Evolutionary conservation across 2,113 vertebrate genomes (phyloP).

Genomic region (Takifugu flavidus): DNA sequence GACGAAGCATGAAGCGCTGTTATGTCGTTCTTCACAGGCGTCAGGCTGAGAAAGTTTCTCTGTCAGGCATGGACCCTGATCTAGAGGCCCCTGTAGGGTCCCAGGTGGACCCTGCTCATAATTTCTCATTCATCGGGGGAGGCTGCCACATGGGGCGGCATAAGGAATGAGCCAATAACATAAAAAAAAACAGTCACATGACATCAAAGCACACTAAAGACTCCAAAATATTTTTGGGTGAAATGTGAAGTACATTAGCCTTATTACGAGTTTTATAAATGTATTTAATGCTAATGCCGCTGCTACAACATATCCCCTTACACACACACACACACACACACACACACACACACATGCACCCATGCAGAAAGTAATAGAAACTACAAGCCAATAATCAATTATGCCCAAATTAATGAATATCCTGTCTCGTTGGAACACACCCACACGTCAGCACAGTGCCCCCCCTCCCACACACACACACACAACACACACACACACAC

Average conservation of each 20-base stretch:
- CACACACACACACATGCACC: conserved; percentile 12
- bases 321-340: background rate
- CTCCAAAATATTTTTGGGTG: background rate
- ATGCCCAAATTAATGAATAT: conserved; percentile 53
- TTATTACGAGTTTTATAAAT: background rate
- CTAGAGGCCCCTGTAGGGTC: conserved; percentile 7
- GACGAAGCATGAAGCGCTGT: conserved; percentile 16
- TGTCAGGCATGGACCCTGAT: too few relatives aligned
- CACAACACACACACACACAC: conserved; percentile 11
- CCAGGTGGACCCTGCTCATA: conserved; percentile 25
- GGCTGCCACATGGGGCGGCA: background rate
- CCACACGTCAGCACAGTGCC: conserved; percentile 22
- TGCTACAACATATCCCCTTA: too few relatives aligned
- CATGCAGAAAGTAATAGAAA: conserved; percentile 19
- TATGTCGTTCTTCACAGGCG: conserved; percentile 11
- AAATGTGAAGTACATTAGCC: background rate
- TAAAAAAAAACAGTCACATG: conserved; percentile 9
- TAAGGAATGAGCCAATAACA: background rate
- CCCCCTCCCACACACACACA: conserved; percentile 10
- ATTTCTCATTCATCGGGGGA: conserved; percentile 13
- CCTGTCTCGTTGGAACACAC: conserved; percentile 49
- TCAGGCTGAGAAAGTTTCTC: background rate
- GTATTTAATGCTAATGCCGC: too few relatives aligned
- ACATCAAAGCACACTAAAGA: conserved; percentile 2
- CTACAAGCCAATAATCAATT: conserved; percentile 39